Base-by-base conservation (phyloP, 2,113 vertebrate species). In the Albula goreensis region DNA sequence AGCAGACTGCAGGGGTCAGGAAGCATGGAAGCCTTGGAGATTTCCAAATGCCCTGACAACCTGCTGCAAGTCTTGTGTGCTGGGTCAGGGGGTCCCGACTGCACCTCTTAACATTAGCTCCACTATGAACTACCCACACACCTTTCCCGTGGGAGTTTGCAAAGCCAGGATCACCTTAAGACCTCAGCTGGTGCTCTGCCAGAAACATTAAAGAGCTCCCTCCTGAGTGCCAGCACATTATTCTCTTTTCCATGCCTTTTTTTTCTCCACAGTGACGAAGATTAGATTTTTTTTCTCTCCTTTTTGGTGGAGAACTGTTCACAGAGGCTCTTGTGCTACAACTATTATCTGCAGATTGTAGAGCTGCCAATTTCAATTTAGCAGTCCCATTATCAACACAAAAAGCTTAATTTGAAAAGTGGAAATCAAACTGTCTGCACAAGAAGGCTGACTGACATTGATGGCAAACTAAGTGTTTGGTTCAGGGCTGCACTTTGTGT, bases 91-190 rank as follows among this genome's bases (percentile, higher is more conserved):
- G 31, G 80, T 81, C 92, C 94, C 90, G 91, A 91, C 87, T 82
- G 93, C 80, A 87, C 93, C 93, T 93, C 93, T 85, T 89, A 91
- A 83, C 88, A 1, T 89, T 85, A 82, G 90, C 88, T 85, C 89
- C 93, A 93, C 96, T 95, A 92, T 94, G 92, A 86, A 93, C 93
- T 41, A 41, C 92, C 93, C 81, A 89, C 91, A 95, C 94, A 97
- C 97, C 96, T 97, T 98, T 99, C 97, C 97, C 96, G 94, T 97
- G 97, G 97, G 97, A 98, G 97, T 96, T 95, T 48, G 93, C 87
- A 89, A 94, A 95, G 93, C 93, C 92, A 90, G 91, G 94, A 95
- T 96, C 97, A 97, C 96, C 96, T 96, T 93, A 90, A 92, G 95
- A 97, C 97, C 94, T 96, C 31, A 88, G 87, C 94, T 97, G 96